phyloP scores from a whole-genome alignment of 2,888 invertebrate genomes.

The Mechanitis messenoides region DNA sequence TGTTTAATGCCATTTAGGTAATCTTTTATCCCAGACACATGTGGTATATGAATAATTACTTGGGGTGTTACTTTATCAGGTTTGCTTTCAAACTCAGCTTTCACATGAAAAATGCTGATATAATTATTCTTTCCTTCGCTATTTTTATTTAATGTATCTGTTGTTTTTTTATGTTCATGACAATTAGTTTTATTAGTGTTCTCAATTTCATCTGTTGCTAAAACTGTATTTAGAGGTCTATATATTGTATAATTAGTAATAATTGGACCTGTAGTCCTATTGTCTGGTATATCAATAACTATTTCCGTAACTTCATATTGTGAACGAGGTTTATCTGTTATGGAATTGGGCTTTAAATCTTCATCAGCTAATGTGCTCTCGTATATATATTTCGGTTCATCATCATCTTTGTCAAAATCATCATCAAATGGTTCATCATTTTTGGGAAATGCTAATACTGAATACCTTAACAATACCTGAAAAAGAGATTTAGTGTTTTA shows the following conservation, averaged over 20 bases:
- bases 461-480: not conserved
- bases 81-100: constrained; percentile 42
- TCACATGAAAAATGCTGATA: constrained; percentile 40
- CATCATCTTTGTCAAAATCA: not conserved
- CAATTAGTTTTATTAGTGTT: constrained; percentile 12
- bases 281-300: constrained; percentile 51
- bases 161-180: constrained; percentile 20
- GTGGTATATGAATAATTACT: constrained; percentile 21
- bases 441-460: not conserved
- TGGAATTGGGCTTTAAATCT: not conserved
- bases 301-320: constrained; percentile 56
- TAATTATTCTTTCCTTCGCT: constrained; percentile 28
- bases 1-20: constrained; percentile 40
- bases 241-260: constrained; percentile 38
- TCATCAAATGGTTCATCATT: not conserved
- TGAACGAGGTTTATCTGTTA: constrained; percentile 16
- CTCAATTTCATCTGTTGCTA: constrained; percentile 15
- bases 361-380: constrained; percentile 9
- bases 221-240: constrained; percentile 40
- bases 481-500: not conserved
- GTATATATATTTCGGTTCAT: constrained; percentile 9
- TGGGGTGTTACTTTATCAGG: constrained; percentile 19
- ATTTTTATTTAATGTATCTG: constrained; percentile 13
- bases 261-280: constrained; percentile 39
- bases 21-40: constrained; percentile 38